Percentiles rank a stretch among this genome's conserved stretches.
Conservation (phyloP, 2,113 vertebrate genomes). For the Corvus cornix region DNA sequence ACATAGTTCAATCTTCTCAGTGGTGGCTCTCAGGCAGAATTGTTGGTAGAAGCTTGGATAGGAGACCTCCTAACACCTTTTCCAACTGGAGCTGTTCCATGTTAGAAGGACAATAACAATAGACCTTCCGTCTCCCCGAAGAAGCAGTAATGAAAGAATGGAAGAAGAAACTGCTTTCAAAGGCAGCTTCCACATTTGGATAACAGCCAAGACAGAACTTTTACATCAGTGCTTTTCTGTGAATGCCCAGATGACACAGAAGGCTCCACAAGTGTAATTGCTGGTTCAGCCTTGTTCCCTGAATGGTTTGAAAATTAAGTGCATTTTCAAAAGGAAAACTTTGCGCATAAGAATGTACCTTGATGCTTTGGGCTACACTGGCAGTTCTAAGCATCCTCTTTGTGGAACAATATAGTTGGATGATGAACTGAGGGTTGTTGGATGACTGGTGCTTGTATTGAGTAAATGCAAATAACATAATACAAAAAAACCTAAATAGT, state of each 20-base stretch:
- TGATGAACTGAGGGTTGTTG: not conserved
- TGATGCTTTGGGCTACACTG: not conserved
- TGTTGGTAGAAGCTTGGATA: not conserved
- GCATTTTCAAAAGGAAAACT: slow-evolving; percentile 72
- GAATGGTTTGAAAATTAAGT: slow-evolving; percentile 41
- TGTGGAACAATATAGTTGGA: not conserved
- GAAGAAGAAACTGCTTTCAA: not conserved
- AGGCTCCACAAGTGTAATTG: slow-evolving; percentile 36
- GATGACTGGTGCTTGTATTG: not conserved
- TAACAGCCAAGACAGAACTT: not conserved
- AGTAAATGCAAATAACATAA: not conserved
- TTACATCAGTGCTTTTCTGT: not conserved
- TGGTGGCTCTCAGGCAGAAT: not conserved
- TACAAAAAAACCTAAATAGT: not conserved
- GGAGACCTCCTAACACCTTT: not conserved
- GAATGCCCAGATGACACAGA: not conserved
- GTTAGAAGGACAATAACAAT: not conserved
- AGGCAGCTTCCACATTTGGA: not conserved
- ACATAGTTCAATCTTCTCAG: rapidly evolving
- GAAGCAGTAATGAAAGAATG: not conserved
- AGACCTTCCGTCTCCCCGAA: not conserved
- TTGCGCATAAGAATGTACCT: slow-evolving; percentile 74
- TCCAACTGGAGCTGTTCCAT: not conserved
- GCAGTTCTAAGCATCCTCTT: not conserved
- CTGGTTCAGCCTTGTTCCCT: slow-evolving; percentile 37